phyloP scores from a whole-genome alignment of 2,888 invertebrate genomes.

The Calliopum simillimum region DNA sequence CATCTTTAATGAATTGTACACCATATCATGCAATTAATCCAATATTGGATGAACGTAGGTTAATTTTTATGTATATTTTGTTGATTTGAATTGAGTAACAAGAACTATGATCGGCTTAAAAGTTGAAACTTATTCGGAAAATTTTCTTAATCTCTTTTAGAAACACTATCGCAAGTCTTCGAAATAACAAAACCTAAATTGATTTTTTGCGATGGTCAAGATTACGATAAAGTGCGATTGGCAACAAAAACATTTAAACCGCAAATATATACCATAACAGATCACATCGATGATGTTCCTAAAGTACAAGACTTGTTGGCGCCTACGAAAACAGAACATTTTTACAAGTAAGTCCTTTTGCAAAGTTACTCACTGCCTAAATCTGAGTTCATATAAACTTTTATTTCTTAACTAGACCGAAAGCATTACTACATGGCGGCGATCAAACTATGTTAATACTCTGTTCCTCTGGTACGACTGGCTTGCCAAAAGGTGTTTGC shows the following conservation, averaged over 20 bases:
- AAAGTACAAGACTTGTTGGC: conserved; percentile 39
- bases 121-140: too few relatives aligned
- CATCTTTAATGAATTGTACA: conserved; percentile 43
- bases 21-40: too few relatives aligned
- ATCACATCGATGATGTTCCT: conserved; percentile 37
- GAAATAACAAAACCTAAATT: conserved; percentile 53
- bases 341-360: conserved; percentile 43
- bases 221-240: too few relatives aligned
- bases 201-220: too few relatives aligned
- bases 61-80: too few relatives aligned
- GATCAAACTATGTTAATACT: conserved; percentile 55
- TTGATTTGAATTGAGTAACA: too few relatives aligned
- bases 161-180: conserved; percentile 49
- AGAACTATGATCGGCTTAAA: too few relatives aligned
- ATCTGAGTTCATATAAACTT: too few relatives aligned
- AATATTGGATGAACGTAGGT: too few relatives aligned
- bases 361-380: too few relatives aligned
- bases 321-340: conserved; percentile 38
- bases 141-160: too few relatives aligned
- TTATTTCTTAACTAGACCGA: too few relatives aligned
- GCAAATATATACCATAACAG: conserved; percentile 38
- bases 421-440: conserved; percentile 35
- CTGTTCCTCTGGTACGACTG: conserved; percentile 61
- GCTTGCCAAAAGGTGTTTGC: conserved; percentile 57
- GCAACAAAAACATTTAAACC: conserved; percentile 38